Evolutionary conservation across 2,113 vertebrate genomes (phyloP).

Genomic region (Serinus canaria): DNA sequence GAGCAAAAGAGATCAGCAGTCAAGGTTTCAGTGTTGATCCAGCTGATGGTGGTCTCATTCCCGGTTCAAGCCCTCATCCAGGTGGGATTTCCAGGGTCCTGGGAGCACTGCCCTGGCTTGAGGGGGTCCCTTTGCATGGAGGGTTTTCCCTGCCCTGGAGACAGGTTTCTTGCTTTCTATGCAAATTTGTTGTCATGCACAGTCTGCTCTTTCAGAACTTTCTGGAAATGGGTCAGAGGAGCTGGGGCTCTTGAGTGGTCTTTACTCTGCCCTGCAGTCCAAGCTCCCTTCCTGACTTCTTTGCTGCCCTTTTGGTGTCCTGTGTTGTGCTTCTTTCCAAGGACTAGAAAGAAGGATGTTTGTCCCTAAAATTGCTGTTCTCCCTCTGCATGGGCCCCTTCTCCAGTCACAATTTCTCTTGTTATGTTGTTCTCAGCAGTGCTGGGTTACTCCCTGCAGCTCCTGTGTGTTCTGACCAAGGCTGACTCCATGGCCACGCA

Average conservation of each 20-base stretch:
- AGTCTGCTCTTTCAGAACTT: neutral
- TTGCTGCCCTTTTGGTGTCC: neutral
- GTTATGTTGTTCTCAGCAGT: neutral
- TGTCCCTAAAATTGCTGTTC: no score
- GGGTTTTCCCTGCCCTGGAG: neutral
- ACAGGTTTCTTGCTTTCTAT: neutral
- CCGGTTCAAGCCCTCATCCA: neutral
- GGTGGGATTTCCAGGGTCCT: neutral
- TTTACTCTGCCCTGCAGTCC: neutral
- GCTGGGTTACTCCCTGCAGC: neutral
- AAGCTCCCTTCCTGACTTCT: rapidly evolving
- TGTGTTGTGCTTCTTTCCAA: neutral
- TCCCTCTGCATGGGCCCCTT: rapidly evolving
- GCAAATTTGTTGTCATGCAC: neutral
- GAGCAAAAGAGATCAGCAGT: neutral
- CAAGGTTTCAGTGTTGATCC: rapidly evolving
- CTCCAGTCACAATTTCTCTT: neutral
- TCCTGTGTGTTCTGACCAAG: no score
- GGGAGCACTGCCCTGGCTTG: no score
- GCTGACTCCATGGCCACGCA: neutral
- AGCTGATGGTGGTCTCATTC: neutral
- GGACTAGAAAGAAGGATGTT: neutral
- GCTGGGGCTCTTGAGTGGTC: rapidly evolving
- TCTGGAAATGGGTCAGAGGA: neutral
- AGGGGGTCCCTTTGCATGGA: rapidly evolving